Base-by-base conservation (phyloP, 2,888 invertebrate species). In the Heliconius aoede region DNA sequence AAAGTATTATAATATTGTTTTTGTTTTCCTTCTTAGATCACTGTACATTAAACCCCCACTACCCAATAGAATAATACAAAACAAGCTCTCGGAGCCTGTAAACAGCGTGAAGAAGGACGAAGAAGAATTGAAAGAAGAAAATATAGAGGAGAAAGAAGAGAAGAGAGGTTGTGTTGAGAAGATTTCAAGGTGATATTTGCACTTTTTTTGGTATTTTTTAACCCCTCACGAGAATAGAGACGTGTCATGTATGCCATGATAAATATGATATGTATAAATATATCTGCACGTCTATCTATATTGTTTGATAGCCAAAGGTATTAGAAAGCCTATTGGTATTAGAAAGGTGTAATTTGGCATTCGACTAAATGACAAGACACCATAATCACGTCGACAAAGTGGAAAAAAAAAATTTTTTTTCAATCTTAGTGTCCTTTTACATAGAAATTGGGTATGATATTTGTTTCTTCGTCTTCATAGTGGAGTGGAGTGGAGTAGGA, bases 11-110 rank as follows among this genome's bases (percentile, higher is more conserved):
- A 46, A 46, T 46, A 40, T 40, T 46, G 21, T 21, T 46, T 5
- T 30, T 80, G 15, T 46, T 46, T n/a, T 55, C n/a, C 8, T 84
- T 46, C 21, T n/a, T 83, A 94, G 95, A 24, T 95, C 95, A 0
- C 82, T 95, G 0, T 95, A 95, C 84, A 93, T 94, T 36, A 89
- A 91, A 2, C 94, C 94, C 0, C 92, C 94, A 0, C 79, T 90
- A 3, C 90, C 90, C 0, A 87, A 86, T 9, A 87, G 89, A 0
- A 84, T 91, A 8, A 88, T 90, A 5, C 91, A 87, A 58, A 89
- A 84, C 83, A 91, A 92, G 78, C 79, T 93, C 15, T 80, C 88
- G 0, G 91, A 91, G 28, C 90, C 90, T 0, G 87, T 89, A 1
- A 83, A 85, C 4, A 82, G 88, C 32, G 88, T 89, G 60, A 88